Base-by-base conservation (phyloP, 2,113 vertebrate genomes). In the Channa argus region DNA sequence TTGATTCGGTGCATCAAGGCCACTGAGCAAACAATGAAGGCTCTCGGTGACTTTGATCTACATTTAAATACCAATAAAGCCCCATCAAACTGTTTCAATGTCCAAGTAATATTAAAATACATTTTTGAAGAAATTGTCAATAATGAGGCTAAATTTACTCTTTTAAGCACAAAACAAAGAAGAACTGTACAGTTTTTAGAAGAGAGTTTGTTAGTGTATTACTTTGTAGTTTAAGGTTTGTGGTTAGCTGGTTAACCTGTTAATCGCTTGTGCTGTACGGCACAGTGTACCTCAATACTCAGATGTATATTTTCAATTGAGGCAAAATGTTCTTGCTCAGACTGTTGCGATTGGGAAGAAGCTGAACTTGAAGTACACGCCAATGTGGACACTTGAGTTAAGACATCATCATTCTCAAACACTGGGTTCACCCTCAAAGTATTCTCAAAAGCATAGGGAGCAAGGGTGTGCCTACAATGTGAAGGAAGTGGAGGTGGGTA, bases 371-470 rank as follows among this genome's bases (percentile, higher is more conserved):
- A 93, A 50, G 94, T 81, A 84, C 70, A 91, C 37, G 92, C 73
- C 46, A 91, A 80, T 13, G 77, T 94, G 58, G 91, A 93, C 90
- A 94, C 89, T 53, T 91, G 92, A 80, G 88, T 92, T 86, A 93
- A 91, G 76, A 88, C 45, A 79, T 96, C 95, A 3, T 96, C 90
- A 3, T 93, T 93, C 86, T 95, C 92, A 92, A 95, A 96, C 81
- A 90, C 87, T 6, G 95, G 94, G 86, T 95, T 96, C 86, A 92
- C 93, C 93, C 93, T 94, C 85, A 95, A 76, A 79, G 93, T 85
- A 53, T 88, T 92, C 83, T 94, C 92, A 92, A 94, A 92, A 54
- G 68, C 92, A 89, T 92, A 92, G 62, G 92, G 93, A 80, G 89
- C 92, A 79, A 90, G 73, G 85, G 92, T 83, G 84, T 84, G 87